Percentiles rank a stretch among this genome's conserved stretches.
phyloP scores from a whole-genome alignment of 2,113 vertebrate genomes.

The Pluvialis apricaria region DNA sequence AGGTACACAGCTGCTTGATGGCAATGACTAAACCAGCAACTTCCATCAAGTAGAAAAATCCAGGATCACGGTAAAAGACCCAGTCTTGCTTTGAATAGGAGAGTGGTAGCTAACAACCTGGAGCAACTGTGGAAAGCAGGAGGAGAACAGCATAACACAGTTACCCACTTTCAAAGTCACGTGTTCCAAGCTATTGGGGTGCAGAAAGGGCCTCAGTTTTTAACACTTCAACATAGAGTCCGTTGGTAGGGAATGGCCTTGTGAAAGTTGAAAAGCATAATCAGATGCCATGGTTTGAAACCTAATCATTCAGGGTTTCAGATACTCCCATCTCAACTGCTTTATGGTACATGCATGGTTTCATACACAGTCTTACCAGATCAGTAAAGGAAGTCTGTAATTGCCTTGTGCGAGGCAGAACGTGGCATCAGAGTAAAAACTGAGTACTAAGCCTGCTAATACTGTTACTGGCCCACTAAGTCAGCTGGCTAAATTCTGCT shows the following conservation, averaged over 20 bases:
- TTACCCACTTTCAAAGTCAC: background rate
- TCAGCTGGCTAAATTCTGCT: background rate
- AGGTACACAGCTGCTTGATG: background rate
- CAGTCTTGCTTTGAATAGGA: background rate
- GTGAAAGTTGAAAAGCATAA: background rate
- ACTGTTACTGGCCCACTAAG: background rate
- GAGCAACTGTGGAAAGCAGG: background rate
- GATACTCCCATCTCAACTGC: background rate
- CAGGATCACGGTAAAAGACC: background rate
- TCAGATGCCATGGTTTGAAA: background rate
- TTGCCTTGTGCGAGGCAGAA: background rate
- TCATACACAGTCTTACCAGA: background rate
- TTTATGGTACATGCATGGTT: accelerated
- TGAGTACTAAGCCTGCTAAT: background rate
- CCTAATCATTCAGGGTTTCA: background rate
- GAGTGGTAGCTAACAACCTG: background rate
- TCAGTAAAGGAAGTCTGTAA: background rate
- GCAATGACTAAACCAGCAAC: background rate
- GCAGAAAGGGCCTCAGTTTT: background rate
- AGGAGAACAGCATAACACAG: background rate
- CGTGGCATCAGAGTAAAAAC: background rate
- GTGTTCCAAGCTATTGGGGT: background rate
- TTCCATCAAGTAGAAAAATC: background rate
- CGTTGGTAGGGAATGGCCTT: background rate
- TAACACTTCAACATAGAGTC: background rate